These are phyloP conservation scores for Hipposideros larvatus DNA, from an alignment of 2,797 vertebrate genomes.

Conservation along the genomic window DNA sequence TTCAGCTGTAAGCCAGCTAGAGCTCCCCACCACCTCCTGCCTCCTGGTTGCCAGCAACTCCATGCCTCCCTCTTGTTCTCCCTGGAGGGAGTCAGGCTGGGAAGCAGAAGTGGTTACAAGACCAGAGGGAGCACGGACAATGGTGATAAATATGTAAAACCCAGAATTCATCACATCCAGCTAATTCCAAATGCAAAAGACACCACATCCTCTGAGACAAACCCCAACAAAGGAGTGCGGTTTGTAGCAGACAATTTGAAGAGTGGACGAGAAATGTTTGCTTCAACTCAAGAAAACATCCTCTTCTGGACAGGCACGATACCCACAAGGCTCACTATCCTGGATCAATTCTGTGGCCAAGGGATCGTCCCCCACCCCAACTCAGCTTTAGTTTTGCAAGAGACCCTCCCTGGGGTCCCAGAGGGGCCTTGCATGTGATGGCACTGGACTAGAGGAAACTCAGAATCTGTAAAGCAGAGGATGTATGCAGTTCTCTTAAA, in stretches of 20 bases:
- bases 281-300: conserved; percentile 38
- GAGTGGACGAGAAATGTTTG: conserved; percentile 55
- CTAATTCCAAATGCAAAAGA: conserved; percentile 88
- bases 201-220: conserved; percentile 83
- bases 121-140: conserved; percentile 84
- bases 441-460: neutral
- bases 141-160: conserved; percentile 90
- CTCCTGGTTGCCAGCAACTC: neutral
- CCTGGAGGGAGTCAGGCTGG: conserved; percentile 61
- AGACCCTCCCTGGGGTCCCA: neutral
- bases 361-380: neutral
- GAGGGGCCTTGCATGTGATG: neutral
- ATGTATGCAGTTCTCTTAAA: conserved; percentile 54
- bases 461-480: neutral
- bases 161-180: conserved; percentile 84
- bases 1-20: neutral
- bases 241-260: conserved; percentile 53
- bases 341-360: conserved; percentile 8
- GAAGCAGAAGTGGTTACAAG: conserved; percentile 85
- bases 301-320: neutral
- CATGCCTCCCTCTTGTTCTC: conserved; percentile 53
- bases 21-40: neutral
- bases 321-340: neutral
- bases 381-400: conserved; percentile 15
- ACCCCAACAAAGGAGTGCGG: conserved; percentile 80